Base-by-base conservation (phyloP, 1,140 invertebrate genomes). In the Armadillidium nasatum region DNA sequence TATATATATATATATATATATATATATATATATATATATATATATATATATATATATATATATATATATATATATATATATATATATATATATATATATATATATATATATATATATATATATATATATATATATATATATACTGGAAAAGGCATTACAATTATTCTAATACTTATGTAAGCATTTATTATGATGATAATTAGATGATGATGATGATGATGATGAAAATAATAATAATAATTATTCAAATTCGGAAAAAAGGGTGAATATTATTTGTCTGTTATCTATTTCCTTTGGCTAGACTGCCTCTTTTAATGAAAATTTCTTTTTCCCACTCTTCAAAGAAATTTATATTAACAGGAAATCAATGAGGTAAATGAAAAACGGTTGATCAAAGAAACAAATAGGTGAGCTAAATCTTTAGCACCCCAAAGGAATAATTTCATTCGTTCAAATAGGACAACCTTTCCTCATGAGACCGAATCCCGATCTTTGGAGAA, bases 1-100 rank as follows among this genome's bases (percentile, higher is more conserved):
- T 68, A 68, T 0, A 68, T 68, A n/a, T 68, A 15, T 0, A n/a
- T n/a, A 68, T 0, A 15, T n/a, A 15, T 68, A 68, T 68, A 68
- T n/a, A 68, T n/a, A 68, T 68, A 68, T n/a, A 68, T 68, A 68
- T 68, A n/a, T n/a, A 68, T 68, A 19, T 68, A 68, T n/a, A 68
- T n/a, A 68, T n/a, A 68, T n/a, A 68, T n/a, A 68, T 68, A n/a
- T 19, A 68, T 68, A n/a, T 19, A 68, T 68, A n/a, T 68, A 68
- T 68, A 68, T 15, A 68, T n/a, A 68, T n/a, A 68, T 68, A 68
- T n/a, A 68, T n/a, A 68, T 68, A 68, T 19, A 68, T 68, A 2
- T 68, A 68, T n/a, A 67, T 67, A 10, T 10, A 67, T 67, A 67
- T 67, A 67, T 15, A 66, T 33, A 33, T 33, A 33, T 33, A 33